phyloP scores from a whole-genome alignment of 2,797 vertebrate genomes.

The Glyptemys insculpta region DNA sequence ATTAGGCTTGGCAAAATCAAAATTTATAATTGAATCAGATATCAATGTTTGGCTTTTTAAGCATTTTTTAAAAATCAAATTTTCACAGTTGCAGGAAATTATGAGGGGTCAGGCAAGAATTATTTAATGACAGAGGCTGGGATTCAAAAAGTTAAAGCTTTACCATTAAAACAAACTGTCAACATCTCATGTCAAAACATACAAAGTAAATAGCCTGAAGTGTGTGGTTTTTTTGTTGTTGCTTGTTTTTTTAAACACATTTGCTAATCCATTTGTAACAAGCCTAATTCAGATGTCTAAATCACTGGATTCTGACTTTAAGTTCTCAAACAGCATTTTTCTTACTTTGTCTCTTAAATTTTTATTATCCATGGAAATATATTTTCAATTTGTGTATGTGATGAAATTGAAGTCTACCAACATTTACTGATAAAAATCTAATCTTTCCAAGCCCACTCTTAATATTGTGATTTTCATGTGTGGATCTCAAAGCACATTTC shows the following conservation, averaged over 20 bases:
- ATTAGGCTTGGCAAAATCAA: too few relatives aligned
- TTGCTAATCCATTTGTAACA: too few relatives aligned
- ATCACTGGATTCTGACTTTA: background rate
- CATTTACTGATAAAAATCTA: background rate
- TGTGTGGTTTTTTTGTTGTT: too few relatives aligned
- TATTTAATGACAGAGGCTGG: background rate
- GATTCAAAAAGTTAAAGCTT: background rate
- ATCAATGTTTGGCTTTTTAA: too few relatives aligned
- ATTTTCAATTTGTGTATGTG: background rate
- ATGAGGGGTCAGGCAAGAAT: background rate
- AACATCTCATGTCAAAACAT: background rate
- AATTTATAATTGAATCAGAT: too few relatives aligned
- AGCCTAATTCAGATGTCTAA: background rate
- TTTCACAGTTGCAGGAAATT: background rate
- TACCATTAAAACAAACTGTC: background rate
- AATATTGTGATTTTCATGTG: background rate
- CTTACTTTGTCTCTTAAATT: background rate
- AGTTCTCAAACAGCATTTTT: background rate
- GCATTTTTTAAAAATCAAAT: too few relatives aligned
- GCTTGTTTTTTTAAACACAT: too few relatives aligned
- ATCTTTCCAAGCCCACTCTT: background rate
- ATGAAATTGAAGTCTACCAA: background rate
- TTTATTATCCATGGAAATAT: background rate
- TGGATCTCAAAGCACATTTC: background rate
- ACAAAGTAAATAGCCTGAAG: background rate